Percentiles rank a stretch among this genome's conserved stretches.
Conservation (phyloP, 1,140 invertebrate species). For the Muscidifurax raptorellus region DNA sequence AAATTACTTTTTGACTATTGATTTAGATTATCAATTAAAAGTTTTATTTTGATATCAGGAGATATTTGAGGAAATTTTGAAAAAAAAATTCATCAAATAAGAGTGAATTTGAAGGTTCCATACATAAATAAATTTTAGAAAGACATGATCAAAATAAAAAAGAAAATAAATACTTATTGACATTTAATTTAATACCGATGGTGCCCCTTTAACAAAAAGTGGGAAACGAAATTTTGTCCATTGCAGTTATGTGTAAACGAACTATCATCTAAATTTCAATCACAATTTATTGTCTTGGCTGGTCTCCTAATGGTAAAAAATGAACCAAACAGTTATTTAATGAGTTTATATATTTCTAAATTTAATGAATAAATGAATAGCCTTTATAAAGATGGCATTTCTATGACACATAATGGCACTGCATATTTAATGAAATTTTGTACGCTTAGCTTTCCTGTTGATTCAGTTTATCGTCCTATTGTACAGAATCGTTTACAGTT, state of each 20-base stretch:
- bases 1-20: neutral
- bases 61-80: neutral
- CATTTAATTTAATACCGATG: neutral
- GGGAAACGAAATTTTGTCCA: neutral
- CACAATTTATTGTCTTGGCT: neutral
- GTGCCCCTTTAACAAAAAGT: neutral
- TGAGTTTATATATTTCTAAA: neutral
- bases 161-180: neutral
- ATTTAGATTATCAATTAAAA: neutral
- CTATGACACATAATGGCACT: neutral
- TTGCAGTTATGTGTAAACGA: neutral
- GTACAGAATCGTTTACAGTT: constrained; percentile 57
- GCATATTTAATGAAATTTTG: neutral
- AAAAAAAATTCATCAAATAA: neutral
- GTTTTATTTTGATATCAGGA: neutral
- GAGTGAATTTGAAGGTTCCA: neutral
- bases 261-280: neutral
- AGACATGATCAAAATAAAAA: neutral
- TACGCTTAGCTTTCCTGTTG: constrained; percentile 29
- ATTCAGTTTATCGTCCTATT: constrained; percentile 57
- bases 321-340: constrained; percentile 8
- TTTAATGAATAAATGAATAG: neutral
- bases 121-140: neutral
- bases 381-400: neutral
- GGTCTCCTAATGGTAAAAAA: neutral